These are phyloP conservation scores for Lophotis ruficrista DNA, from an alignment of 2,113 vertebrate species.

Conservation along the genomic window DNA sequence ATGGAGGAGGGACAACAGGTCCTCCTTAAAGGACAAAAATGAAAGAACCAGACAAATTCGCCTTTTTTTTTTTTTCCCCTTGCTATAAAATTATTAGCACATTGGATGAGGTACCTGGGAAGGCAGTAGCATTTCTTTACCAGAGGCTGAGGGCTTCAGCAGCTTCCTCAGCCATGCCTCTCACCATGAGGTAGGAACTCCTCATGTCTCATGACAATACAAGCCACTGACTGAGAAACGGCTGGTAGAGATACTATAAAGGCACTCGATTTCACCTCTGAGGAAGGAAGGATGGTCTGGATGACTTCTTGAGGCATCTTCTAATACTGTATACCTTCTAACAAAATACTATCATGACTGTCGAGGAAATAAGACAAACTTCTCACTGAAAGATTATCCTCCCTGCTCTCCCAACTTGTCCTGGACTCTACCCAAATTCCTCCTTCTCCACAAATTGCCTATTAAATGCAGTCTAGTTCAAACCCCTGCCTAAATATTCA, in stretches of 20 bases:
- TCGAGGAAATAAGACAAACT: neutral
- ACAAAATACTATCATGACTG: neutral
- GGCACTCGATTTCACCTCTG: neutral
- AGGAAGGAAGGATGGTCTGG: neutral
- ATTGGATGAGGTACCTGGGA: neutral
- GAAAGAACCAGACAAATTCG: neutral
- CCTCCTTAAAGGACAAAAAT: neutral
- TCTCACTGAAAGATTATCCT: neutral
- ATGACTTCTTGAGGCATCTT: neutral
- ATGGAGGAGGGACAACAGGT: fast-evolving
- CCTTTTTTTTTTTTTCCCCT: neutral
- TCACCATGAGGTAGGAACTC: neutral
- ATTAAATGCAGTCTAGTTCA: neutral
- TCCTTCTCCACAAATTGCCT: neutral
- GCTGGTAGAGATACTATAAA: neutral
- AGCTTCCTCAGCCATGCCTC: neutral
- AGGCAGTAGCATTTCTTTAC: neutral
- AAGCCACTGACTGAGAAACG: neutral
- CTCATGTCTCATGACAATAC: neutral
- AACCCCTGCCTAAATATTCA: neutral
- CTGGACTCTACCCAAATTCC: neutral
- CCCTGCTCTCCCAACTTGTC: neutral
- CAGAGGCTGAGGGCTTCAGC: neutral
- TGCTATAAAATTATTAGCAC: neutral
- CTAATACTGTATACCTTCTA: neutral